Conservation (phyloP, 2,888 invertebrate species). For the Leucophenga montana region DNA sequence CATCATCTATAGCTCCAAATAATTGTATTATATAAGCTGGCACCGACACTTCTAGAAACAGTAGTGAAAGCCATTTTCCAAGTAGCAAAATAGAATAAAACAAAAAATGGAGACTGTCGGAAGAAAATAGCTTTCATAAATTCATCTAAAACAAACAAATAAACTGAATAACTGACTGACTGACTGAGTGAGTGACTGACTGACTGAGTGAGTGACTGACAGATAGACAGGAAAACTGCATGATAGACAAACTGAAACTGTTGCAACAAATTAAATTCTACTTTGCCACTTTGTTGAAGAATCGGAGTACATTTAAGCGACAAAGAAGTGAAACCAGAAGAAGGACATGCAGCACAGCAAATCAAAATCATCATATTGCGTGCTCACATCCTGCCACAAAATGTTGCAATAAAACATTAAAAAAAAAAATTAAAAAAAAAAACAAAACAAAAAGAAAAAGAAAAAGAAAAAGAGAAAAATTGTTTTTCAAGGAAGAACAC, state of each 20-base stretch:
- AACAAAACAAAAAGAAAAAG: too few species aligned
- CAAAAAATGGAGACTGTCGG: neutral
- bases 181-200: too few species aligned
- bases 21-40: too few species aligned
- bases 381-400: neutral
- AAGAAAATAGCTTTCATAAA: neutral
- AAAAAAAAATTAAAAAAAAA: conserved; percentile 20
- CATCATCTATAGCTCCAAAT: too few species aligned
- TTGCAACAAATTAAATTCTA: conserved; percentile 23
- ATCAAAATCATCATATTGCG: conserved; percentile 49
- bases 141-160: neutral
- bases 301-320: neutral
- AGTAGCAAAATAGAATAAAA: neutral
- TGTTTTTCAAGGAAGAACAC: neutral
- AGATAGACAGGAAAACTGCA: too few species aligned
- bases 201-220: too few species aligned
- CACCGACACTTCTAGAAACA: too few species aligned
- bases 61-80: too few species aligned
- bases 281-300: neutral
- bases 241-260: neutral
- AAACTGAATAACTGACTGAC: too few species aligned
- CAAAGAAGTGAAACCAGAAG: conserved; percentile 20
- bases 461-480: conserved; percentile 46
- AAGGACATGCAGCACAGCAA: conserved; percentile 42
- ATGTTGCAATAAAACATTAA: conserved; percentile 27